Evolutionary conservation across 2,888 invertebrate species (phyloP).

Genomic region (Helicoverpa assulta): DNA sequence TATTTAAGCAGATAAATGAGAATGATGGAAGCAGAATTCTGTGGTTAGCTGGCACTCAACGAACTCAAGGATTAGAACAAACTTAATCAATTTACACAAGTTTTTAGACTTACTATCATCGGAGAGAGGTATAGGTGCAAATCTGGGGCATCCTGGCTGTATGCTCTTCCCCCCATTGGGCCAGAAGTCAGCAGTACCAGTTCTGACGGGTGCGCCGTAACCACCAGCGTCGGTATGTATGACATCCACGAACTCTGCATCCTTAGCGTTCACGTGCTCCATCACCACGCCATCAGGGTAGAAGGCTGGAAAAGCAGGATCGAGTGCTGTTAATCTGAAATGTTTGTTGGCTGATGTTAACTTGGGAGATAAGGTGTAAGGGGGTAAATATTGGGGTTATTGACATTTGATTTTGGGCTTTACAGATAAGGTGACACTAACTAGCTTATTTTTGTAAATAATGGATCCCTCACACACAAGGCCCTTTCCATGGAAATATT

Average conservation of each 20-base stretch:
- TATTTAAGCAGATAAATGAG: too few relatives aligned
- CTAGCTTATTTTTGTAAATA: too few relatives aligned
- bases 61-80: neutral
- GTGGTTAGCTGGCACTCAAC: too few relatives aligned
- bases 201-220: slow-evolving; percentile 90
- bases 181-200: slow-evolving; percentile 91
- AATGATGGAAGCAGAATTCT: too few relatives aligned
- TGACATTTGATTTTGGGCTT: too few relatives aligned
- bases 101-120: slow-evolving; percentile 82
- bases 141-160: slow-evolving; percentile 91
- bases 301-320: slow-evolving; percentile 91
- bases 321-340: slow-evolving; percentile 90
- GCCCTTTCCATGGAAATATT: too few relatives aligned
- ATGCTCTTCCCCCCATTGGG: slow-evolving; percentile 90
- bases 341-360: slow-evolving; percentile 35
- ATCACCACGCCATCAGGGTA: slow-evolving; percentile 87
- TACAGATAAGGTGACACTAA: too few relatives aligned
- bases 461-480: too few relatives aligned
- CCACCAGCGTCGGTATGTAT: slow-evolving; percentile 93
- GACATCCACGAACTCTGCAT: slow-evolving; percentile 91
- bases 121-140: slow-evolving; percentile 86
- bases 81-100: neutral
- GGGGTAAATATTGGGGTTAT: neutral
- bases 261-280: slow-evolving; percentile 87
- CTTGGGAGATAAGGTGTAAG: slow-evolving; percentile 10